Conservation (phyloP, 2,113 vertebrate genomes). For the Agapornis roseicollis region DNA sequence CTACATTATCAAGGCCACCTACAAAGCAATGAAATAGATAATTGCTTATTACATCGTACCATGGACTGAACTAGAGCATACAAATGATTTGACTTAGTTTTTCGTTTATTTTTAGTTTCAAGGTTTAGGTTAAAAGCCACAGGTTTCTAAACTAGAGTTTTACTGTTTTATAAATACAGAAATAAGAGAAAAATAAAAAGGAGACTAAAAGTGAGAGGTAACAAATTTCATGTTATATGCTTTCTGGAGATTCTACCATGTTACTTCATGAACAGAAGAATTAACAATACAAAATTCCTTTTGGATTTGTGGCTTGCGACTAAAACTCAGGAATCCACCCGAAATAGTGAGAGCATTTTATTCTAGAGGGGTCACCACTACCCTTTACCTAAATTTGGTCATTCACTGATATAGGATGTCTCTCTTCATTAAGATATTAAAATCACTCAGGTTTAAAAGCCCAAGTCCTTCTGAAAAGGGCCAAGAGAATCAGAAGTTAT, state of each 20-base stretch:
- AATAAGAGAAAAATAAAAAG: background rate
- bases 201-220: background rate
- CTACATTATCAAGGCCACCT: slow-evolving; percentile 95
- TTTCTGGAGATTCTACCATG: background rate
- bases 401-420: background rate
- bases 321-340: background rate
- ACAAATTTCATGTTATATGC: background rate
- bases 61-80: background rate
- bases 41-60: background rate
- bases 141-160: background rate
- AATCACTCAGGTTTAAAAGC: background rate
- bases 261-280: background rate
- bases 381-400: background rate
- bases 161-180: background rate
- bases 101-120: background rate
- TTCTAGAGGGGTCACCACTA: background rate
- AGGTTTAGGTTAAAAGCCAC: background rate
- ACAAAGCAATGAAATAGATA: slow-evolving; percentile 53
- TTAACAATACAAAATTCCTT: background rate
- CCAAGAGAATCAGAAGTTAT: background rate
- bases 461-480: background rate
- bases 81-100: background rate
- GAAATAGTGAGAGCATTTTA: background rate
- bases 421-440: background rate
- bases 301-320: background rate